These are phyloP conservation scores for Atopsyche davidsoni DNA, from an alignment of 1,140 invertebrate species.

Conservation along the genomic window DNA sequence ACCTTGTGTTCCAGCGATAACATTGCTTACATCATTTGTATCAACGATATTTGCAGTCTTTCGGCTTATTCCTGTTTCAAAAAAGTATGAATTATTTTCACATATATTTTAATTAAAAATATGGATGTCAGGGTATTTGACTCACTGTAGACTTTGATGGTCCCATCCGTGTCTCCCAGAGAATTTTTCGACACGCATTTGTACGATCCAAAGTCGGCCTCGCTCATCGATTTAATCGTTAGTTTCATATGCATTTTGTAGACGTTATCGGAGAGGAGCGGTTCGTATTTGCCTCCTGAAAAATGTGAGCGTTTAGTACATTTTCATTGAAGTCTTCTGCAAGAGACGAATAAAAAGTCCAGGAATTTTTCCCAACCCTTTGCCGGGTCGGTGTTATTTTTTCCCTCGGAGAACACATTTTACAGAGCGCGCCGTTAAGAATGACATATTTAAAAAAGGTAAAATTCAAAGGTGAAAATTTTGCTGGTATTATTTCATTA, in stretches of 20 bases:
- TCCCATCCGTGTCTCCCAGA: constrained; percentile 79
- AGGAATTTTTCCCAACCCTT: too few relatives aligned
- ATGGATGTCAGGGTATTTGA: constrained; percentile 15
- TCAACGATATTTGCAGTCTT: constrained; percentile 25
- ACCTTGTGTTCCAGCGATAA: constrained; percentile 27
- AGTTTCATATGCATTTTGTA: constrained; percentile 75
- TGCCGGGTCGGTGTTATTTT: too few relatives aligned
- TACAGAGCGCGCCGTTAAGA: too few relatives aligned
- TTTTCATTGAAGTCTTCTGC: too few relatives aligned
- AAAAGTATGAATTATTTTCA: constrained; percentile 2
- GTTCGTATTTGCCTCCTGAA: constrained; percentile 69
- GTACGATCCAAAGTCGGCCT: constrained; percentile 68
- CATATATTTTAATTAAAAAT: neutral
- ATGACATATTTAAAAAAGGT: too few relatives aligned
- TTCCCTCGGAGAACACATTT: too few relatives aligned
- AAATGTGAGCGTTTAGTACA: too few relatives aligned
- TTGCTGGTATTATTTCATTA: too few relatives aligned
- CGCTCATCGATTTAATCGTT: constrained; percentile 62
- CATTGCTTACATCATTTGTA: constrained; percentile 24
- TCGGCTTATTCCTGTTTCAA: constrained; percentile 18
- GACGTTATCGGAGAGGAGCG: constrained; percentile 61
- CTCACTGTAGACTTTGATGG: constrained; percentile 80
- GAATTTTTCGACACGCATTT: constrained; percentile 87
- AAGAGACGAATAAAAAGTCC: too few relatives aligned
- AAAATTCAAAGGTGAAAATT: too few relatives aligned